Conservation (phyloP, 2,797 vertebrate genomes). For the Denticeps clupeoides region DNA sequence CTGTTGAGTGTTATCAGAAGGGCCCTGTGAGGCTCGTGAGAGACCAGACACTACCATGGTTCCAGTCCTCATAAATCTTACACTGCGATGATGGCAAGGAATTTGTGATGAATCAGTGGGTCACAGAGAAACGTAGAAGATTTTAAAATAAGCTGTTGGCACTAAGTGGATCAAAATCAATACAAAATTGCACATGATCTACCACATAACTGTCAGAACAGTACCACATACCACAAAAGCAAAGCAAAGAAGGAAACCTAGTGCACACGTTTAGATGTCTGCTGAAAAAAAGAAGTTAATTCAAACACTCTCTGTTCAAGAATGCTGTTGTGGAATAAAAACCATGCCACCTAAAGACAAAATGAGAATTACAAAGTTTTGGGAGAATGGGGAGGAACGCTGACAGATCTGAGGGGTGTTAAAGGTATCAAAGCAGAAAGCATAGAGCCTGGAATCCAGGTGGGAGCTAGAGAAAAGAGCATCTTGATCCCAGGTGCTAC, state of each 20-base stretch:
- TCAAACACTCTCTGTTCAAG: too few species aligned
- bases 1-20: conserved; percentile 18
- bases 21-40: conserved; percentile 7
- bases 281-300: too few species aligned
- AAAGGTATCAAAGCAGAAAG: conserved; percentile 30
- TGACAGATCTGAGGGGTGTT: conserved; percentile 3
- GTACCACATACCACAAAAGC: neutral
- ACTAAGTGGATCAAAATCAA: neutral
- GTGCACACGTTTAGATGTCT: too few species aligned
- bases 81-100: conserved; percentile 10
- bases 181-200: neutral
- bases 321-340: too few species aligned
- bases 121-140: neutral
- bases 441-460: conserved; percentile 25
- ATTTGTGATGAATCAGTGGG: neutral
- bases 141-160: neutral
- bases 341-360: too few species aligned
- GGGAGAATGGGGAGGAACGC: conserved; percentile 4
- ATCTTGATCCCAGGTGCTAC: conserved; percentile 45
- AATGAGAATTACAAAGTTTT: conserved; percentile 13
- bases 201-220: neutral
- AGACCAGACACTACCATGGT: neutral
- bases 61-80: conserved; percentile 9
- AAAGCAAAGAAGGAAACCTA: too few species aligned
- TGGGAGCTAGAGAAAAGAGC: conserved; percentile 18